phyloP scores from a whole-genome alignment of 2,113 vertebrate species.

The Lampris megalopsis region DNA sequence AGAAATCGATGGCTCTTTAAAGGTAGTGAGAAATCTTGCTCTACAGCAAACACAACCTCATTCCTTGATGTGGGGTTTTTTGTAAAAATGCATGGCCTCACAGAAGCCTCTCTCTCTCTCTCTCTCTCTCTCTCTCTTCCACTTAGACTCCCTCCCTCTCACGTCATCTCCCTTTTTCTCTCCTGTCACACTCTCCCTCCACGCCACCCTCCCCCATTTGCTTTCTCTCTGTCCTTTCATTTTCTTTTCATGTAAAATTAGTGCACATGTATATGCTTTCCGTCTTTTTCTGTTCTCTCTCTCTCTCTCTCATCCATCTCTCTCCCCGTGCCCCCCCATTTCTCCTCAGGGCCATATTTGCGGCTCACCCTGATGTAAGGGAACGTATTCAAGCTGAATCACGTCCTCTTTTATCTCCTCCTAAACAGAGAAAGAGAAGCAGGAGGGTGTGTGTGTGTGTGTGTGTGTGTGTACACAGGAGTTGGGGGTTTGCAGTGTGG shows the following conservation, averaged over 20 bases:
- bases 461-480: neutral
- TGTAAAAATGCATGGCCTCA: constrained; percentile 63
- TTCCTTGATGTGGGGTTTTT: constrained; percentile 42
- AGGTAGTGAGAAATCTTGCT: constrained; percentile 40
- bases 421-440: constrained; percentile 40
- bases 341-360: constrained; percentile 37
- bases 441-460: neutral
- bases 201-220: constrained; percentile 21
- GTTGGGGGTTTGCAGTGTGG: neutral
- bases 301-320: neutral
- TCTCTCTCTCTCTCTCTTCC: constrained; percentile 15
- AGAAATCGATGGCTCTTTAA: constrained; percentile 43
- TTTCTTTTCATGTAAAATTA: neutral
- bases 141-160: constrained; percentile 39
- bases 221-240: constrained; percentile 10
- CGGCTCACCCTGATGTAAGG: constrained; percentile 31
- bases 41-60: constrained; percentile 43
- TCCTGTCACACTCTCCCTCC: constrained; percentile 15
- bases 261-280: neutral
- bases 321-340: constrained; percentile 14
- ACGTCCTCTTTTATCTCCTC: constrained; percentile 56
- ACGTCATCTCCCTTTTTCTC: constrained; percentile 29
- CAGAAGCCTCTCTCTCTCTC: constrained; percentile 45
- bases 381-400: constrained; percentile 42
- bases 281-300: neutral